Conservation (phyloP, 2,113 vertebrate species). For the Synodontis membranacea region DNA sequence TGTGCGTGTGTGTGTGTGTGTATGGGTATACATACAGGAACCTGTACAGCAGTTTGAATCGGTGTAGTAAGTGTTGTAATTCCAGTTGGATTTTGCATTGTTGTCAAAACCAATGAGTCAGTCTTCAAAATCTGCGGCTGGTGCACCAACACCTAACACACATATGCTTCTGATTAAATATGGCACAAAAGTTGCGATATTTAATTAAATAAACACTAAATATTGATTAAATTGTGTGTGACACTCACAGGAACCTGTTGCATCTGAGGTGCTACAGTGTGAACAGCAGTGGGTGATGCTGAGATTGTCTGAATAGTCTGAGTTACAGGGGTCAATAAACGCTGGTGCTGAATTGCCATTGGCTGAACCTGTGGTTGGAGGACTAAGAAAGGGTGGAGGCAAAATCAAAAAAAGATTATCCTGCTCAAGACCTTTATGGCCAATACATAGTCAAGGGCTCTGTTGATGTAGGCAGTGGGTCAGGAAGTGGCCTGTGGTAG, state of each 20-base stretch:
- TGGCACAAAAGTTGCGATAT: background rate
- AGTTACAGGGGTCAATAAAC: slow-evolving; percentile 83
- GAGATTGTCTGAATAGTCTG: slow-evolving; percentile 90
- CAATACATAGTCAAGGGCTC: too few species aligned
- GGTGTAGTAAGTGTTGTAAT: slow-evolving; percentile 85
- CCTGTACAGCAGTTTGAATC: slow-evolving; percentile 90
- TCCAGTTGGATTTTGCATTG: slow-evolving; percentile 88
- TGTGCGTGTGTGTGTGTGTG: slow-evolving; percentile 13
- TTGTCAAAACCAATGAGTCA: slow-evolving; percentile 92
- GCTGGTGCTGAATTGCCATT: slow-evolving; percentile 92
- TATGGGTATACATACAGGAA: slow-evolving; percentile 65
- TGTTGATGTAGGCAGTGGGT: too few species aligned
- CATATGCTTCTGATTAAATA: background rate
- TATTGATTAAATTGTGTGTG: background rate
- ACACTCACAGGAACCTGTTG: slow-evolving; percentile 82
- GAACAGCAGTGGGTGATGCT: slow-evolving; percentile 81
- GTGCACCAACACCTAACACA: slow-evolving; percentile 86
- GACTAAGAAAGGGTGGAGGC: slow-evolving; percentile 69
- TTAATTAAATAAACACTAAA: background rate
- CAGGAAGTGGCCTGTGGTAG: background rate
- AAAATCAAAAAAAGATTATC: background rate
- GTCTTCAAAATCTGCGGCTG: slow-evolving; percentile 98
- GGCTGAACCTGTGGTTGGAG: slow-evolving; percentile 94
- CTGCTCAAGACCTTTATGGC: background rate
- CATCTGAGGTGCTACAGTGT: slow-evolving; percentile 87